phyloP scores from a whole-genome alignment of 2,888 invertebrate species.

The Pseudococcus longispinus region DNA sequence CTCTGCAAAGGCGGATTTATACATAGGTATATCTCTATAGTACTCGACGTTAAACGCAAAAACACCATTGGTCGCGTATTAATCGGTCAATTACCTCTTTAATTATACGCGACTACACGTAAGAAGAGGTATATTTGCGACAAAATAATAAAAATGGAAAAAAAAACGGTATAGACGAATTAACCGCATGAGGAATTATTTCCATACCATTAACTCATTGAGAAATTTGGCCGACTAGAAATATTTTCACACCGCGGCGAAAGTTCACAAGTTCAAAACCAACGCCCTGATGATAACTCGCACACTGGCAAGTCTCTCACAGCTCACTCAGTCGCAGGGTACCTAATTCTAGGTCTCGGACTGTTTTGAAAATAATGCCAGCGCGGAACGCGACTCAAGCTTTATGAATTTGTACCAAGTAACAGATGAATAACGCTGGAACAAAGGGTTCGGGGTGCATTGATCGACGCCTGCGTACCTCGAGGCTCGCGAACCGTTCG shows the following conservation, averaged over 20 bases:
- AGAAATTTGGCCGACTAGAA: not conserved
- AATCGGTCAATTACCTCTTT: not conserved
- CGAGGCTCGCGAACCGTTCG: not conserved
- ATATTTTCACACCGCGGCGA: slow-evolving; percentile 18
- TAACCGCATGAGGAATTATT: slow-evolving; percentile 14
- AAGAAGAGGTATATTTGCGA: not conserved
- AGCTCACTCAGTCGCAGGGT: not conserved
- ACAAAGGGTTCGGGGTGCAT: slow-evolving; percentile 48
- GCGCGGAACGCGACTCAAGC: not conserved
- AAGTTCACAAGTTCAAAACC: slow-evolving; percentile 46
- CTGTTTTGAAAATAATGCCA: slow-evolving; percentile 44
- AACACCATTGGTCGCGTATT: not conserved
- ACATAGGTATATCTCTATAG: too few relatives aligned
- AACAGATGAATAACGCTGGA: slow-evolving; percentile 10
- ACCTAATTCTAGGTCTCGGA: slow-evolving; percentile 12
- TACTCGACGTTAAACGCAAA: not conserved
- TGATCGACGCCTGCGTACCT: slow-evolving; percentile 51
- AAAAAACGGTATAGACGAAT: not conserved
- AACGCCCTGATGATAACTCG: slow-evolving; percentile 25
- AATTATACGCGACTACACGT: not conserved
- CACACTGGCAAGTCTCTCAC: not conserved
- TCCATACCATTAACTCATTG: slow-evolving; percentile 3
- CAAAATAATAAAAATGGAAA: not conserved
- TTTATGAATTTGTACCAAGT: slow-evolving; percentile 8
- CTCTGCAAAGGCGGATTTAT: not conserved